A percentile compares a stretch with the other conserved stretches of the same genome.
Evolutionary conservation across 2,113 vertebrate species (phyloP).

Genomic region (Porphyrio hochstetteri): DNA sequence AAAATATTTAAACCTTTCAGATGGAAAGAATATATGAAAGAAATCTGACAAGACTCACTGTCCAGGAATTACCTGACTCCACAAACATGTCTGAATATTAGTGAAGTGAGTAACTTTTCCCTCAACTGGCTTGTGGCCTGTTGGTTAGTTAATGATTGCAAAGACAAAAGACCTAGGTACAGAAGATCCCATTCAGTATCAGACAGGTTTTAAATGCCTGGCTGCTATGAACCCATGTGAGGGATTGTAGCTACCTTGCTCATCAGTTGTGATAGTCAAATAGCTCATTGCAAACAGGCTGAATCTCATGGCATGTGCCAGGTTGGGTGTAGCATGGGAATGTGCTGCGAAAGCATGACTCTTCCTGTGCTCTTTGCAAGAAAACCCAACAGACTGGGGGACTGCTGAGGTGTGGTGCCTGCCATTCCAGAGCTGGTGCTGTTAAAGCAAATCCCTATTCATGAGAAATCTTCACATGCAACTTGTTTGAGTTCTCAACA

Average conservation of each 20-base stretch:
- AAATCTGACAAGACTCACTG: neutral
- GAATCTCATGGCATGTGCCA: neutral
- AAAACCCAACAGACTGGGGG: neutral
- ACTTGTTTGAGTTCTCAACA: neutral
- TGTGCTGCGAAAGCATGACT: neutral
- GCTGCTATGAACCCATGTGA: neutral
- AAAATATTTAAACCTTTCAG: neutral
- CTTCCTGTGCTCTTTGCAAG: neutral
- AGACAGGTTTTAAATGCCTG: neutral
- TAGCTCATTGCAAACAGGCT: neutral
- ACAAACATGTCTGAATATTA: neutral
- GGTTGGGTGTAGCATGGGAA: neutral
- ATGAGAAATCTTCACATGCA: neutral
- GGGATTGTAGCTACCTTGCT: neutral
- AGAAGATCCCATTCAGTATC: neutral
- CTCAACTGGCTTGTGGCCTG: neutral
- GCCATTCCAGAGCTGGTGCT: neutral
- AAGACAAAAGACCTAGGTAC: neutral
- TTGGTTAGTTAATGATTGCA: neutral
- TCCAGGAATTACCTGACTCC: neutral
- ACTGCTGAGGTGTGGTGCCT: neutral
- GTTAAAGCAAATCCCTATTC: neutral
- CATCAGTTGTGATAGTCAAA: no score
- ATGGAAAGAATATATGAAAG: neutral
- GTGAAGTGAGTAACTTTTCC: neutral